Evolutionary conservation across 2,113 vertebrate genomes (phyloP).

Genomic region (Catagonus wagneri): DNA sequence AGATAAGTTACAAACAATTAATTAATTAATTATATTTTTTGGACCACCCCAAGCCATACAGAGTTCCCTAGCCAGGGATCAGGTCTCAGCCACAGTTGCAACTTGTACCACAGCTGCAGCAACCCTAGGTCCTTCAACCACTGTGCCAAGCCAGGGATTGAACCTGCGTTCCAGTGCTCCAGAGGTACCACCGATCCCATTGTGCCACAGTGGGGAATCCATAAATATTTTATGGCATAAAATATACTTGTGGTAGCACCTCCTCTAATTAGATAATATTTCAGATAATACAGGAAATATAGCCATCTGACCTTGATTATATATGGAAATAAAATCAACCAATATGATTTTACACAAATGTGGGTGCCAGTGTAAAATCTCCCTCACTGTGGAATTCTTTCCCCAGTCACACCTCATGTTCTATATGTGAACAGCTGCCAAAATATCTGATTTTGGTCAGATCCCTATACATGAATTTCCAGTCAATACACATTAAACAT

Average conservation of each 20-base stretch:
- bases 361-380: neutral
- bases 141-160: too few relatives aligned
- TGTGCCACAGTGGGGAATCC: too few relatives aligned
- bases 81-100: too few relatives aligned
- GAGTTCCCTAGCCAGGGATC: too few relatives aligned
- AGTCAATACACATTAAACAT: neutral
- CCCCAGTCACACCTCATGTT: neutral
- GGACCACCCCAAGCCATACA: too few relatives aligned
- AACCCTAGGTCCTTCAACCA: too few relatives aligned
- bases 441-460: neutral
- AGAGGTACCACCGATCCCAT: too few relatives aligned
- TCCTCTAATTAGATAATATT: conserved; percentile 13
- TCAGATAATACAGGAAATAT: neutral
- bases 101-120: too few relatives aligned
- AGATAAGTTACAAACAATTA: neutral
- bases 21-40: too few relatives aligned
- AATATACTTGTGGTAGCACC: neutral
- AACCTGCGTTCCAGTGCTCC: too few relatives aligned
- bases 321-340: too few relatives aligned
- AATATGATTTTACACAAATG: neutral
- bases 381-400: neutral
- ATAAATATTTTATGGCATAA: neutral
- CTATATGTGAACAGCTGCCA: neutral
- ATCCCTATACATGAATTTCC: neutral
- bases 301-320: too few relatives aligned